Evolutionary conservation across 1,140 invertebrate species (phyloP).

Genomic region (Nymphalis io): DNA sequence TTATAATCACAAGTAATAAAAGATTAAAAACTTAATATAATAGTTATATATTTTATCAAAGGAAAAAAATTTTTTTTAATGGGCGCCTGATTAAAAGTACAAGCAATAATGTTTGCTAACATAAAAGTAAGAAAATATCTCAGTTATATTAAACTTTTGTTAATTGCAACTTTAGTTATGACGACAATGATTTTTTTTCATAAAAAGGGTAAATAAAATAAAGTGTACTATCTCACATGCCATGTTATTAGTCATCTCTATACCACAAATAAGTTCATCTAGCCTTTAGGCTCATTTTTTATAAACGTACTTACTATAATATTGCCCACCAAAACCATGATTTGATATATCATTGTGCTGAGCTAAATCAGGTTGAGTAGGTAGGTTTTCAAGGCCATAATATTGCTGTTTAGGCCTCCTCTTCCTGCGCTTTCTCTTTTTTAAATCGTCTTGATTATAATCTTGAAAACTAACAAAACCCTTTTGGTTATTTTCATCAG

Average conservation of each 20-base stretch:
- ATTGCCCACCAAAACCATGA: conserved; percentile 15
- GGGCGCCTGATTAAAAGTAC: neutral
- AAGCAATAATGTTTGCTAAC: neutral
- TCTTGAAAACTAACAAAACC: conserved; percentile 13
- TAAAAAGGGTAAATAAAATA: no score
- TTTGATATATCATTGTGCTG: neutral
- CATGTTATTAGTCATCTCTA: no score
- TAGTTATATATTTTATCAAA: no score
- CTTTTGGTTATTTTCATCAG: neutral
- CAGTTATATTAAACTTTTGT: no score
- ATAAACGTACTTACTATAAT: conserved; percentile 10
- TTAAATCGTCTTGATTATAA: neutral
- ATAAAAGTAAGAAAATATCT: no score
- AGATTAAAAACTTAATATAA: neutral
- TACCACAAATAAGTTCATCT: no score
- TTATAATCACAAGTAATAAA: neutral
- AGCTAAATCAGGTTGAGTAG: neutral
- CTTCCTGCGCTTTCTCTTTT: conserved; percentile 14
- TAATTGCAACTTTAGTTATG: no score
- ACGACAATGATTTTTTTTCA: no score
- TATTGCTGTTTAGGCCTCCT: conserved; percentile 17
- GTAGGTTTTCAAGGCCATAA: neutral
- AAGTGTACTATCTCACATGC: no score
- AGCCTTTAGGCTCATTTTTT: no score
- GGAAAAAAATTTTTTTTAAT: no score